Evolutionary conservation across 1,140 invertebrate genomes (phyloP), one percentile per base, ranked within the genome.

Genomic region (Lepidurus apus): DNA sequence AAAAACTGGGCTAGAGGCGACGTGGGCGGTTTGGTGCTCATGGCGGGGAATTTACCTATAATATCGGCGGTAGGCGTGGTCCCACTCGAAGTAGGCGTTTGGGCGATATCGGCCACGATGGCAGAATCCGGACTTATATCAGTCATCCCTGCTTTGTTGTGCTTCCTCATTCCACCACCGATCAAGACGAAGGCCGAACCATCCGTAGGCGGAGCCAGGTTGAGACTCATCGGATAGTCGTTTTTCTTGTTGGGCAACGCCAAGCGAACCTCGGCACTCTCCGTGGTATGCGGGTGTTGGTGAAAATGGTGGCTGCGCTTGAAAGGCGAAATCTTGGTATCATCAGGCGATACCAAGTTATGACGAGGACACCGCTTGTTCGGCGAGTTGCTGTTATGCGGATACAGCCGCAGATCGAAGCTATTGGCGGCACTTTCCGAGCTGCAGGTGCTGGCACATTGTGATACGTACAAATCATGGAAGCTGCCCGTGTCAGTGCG

Each of bases 401-500:
- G 77, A 74, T 78, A 84, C 53, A 83, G 80, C 11, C 82, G 81
- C 7, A 84, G 81, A 53, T 84, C 82, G 77, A 84, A 84, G 78
- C 83, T 84, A 74, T 84, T 83, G 9, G 82, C 81, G n/a, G 83
- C 83, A 76, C 83, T 84, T 78, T 84, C 83, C 26, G 83, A 84
- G 77, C 83, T 84, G 76, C 83, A 84, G 42, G 83, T 83, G 76
- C 83, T 84, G 6, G 82, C 81, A 74, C 80, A 81, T 77, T 78
- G 82, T 65, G 81, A 74, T 11, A 74, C 24, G 74, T 74, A 75
- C 21, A 79, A 43, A 34, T 81, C 75, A 10, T 74, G 75, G 13
- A 43, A 45, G 26, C 78, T 73, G 21, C 34, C 73, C 44, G 43
- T 26, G 21, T 47, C 74, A 17, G 74, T 76, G 43, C 42, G 73